Evolutionary conservation across 2,888 invertebrate genomes (phyloP).

Genomic region (Netelia fuscicornis): DNA sequence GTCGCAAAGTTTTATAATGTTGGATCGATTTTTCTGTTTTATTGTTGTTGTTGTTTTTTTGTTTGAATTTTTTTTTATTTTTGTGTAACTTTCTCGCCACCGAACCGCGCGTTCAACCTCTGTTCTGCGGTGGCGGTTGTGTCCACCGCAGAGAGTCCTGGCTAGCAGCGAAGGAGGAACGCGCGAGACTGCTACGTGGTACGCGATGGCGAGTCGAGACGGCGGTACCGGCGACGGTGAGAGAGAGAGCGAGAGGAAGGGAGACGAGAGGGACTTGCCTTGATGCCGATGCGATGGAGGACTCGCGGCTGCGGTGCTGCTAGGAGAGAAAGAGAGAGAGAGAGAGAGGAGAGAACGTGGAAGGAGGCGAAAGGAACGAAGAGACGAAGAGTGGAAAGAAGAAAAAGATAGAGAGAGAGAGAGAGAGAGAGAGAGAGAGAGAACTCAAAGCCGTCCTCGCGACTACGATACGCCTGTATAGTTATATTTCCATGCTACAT

Average conservation of each 20-base stretch:
- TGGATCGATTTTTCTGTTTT: background rate
- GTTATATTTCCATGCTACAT: conserved; percentile 30
- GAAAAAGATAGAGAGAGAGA: background rate
- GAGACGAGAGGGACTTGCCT: conserved; percentile 64
- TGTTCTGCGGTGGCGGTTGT: conserved; percentile 46
- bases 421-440: conserved; percentile 47
- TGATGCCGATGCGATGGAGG: conserved; percentile 51
- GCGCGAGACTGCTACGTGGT: conserved; percentile 71
- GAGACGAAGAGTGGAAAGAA: conserved; percentile 54
- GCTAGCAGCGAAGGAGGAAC: conserved; percentile 72
- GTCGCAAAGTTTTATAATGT: background rate
- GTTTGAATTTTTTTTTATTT: background rate
- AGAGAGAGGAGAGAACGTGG: conserved; percentile 9
- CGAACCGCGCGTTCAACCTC: conserved; percentile 4
- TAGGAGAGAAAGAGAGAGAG: conserved; percentile 51
- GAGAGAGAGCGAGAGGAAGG: conserved; percentile 33
- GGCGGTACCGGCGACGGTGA: conserved; percentile 56
- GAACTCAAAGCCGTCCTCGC: conserved; percentile 27
- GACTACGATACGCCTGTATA: conserved; percentile 21
- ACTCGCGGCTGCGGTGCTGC: conserved; percentile 51
- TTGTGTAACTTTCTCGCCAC: background rate
- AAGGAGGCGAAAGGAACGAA: conserved; percentile 47
- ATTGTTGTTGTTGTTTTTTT: background rate
- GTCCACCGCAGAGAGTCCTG: conserved; percentile 57
- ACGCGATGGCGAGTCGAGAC: conserved; percentile 70